These are phyloP conservation scores for Zophobas morio DNA, from an alignment of 1,140 invertebrate genomes.

Conservation along the genomic window DNA sequence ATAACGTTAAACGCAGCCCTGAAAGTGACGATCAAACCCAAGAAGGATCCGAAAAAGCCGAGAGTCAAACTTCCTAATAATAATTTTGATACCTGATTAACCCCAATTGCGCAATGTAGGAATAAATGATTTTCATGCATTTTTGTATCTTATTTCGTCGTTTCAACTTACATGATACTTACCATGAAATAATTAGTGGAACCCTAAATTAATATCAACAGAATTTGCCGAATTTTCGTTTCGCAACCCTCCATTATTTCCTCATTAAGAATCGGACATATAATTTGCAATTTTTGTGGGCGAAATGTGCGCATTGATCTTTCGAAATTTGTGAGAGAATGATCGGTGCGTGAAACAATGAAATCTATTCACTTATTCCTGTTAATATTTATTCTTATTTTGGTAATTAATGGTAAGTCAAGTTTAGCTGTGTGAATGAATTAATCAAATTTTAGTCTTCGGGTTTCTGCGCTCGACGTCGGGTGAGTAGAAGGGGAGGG, in stretches of 20 bases:
- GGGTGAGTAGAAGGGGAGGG: neutral
- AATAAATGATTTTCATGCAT: too few species aligned
- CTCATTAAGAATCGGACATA: neutral
- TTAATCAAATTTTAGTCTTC: conserved; percentile 1
- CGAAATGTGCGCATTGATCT: neutral
- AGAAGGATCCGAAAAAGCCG: too few species aligned
- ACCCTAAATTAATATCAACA: too few species aligned
- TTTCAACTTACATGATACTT: too few species aligned
- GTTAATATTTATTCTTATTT: neutral
- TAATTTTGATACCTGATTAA: too few species aligned
- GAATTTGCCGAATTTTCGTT: too few species aligned
- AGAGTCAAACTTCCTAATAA: too few species aligned
- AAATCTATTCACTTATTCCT: neutral
- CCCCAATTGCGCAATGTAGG: too few species aligned
- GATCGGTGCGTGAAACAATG: neutral
- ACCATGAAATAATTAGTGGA: too few species aligned
- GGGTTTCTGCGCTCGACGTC: neutral
- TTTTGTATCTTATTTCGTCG: too few species aligned
- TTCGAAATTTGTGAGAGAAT: neutral
- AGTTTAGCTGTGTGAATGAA: neutral
- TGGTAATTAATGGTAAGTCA: neutral
- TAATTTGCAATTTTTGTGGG: neutral
- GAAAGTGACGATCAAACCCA: neutral
- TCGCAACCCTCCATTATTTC: neutral
- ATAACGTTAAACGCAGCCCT: neutral